These are phyloP conservation scores for Netelia fuscicornis DNA, from an alignment of 2,888 invertebrate genomes.

Conservation along the genomic window DNA sequence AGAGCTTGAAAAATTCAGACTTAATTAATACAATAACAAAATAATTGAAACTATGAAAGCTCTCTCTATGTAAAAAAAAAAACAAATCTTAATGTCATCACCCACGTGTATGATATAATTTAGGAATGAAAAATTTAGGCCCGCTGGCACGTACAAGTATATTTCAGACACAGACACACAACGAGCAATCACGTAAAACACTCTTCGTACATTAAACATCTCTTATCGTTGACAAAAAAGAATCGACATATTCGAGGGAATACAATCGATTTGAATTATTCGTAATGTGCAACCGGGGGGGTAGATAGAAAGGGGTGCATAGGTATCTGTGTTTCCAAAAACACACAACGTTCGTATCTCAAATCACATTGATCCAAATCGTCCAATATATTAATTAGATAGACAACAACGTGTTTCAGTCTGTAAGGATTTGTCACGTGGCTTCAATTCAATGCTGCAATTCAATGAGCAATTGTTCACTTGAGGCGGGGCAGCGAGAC, in stretches of 20 bases:
- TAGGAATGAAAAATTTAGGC: background rate
- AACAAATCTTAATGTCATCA: background rate
- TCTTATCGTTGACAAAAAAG: conserved; percentile 27
- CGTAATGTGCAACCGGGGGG: conserved; percentile 7
- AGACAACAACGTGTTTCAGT: conserved; percentile 49
- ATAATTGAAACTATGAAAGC: background rate
- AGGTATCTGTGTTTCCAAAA: background rate
- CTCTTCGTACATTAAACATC: conserved; percentile 46
- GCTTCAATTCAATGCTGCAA: conserved; percentile 40
- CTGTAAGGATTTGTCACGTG: conserved; percentile 56
- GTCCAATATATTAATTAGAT: conserved; percentile 25
- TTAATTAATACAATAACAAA: background rate
- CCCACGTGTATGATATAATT: background rate
- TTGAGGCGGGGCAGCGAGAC: background rate
- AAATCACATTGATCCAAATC: conserved; percentile 54
- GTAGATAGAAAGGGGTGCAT: conserved; percentile 36
- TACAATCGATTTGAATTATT: conserved; percentile 31
- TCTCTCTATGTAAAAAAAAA: background rate
- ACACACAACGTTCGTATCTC: conserved; percentile 54
- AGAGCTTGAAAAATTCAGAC: background rate
- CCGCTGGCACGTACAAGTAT: conserved; percentile 10
- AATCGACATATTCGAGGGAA: conserved; percentile 8
- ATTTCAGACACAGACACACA: conserved; percentile 49
- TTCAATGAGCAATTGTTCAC: conserved; percentile 14
- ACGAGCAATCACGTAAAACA: conserved; percentile 42